Evolutionary conservation across 2,797 vertebrate genomes (phyloP).

Genomic region (Lepus oiostolus): DNA sequence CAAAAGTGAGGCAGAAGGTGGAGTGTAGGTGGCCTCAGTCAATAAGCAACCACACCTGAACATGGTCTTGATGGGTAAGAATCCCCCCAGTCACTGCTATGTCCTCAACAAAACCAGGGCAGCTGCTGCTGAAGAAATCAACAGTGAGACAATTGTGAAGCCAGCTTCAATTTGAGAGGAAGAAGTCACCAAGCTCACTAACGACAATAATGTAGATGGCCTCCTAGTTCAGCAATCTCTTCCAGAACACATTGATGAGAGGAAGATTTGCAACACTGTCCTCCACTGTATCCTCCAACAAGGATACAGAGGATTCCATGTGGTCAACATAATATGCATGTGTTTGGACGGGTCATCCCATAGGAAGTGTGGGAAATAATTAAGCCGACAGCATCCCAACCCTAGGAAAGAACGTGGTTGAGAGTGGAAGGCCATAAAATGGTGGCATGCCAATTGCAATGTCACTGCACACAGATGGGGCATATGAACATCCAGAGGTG

Average conservation of each 20-base stretch:
- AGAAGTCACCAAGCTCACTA: too few relatives aligned
- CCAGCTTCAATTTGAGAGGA: too few relatives aligned
- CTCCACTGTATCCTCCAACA: constrained; percentile 89
- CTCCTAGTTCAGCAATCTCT: neutral
- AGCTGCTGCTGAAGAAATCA: too few relatives aligned
- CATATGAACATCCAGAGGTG: constrained; percentile 94
- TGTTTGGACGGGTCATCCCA: constrained; percentile 97
- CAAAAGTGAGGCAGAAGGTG: too few relatives aligned
- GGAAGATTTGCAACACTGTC: constrained; percentile 95
- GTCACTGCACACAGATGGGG: constrained; percentile 96
- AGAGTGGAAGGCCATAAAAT: constrained; percentile 97
- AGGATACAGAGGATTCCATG: constrained; percentile 99
- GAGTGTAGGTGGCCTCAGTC: too few relatives aligned
- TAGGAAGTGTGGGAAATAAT: constrained; percentile 99
- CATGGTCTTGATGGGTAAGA: too few relatives aligned
- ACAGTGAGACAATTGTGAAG: too few relatives aligned
- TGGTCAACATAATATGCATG: constrained; percentile 97
- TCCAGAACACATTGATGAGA: constrained; percentile 96
- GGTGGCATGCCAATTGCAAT: constrained; percentile 99
- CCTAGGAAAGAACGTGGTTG: constrained; percentile 96
- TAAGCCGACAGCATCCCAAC: constrained; percentile 97
- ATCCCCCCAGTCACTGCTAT: too few relatives aligned
- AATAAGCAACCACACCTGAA: too few relatives aligned
- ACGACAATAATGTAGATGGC: too few relatives aligned
- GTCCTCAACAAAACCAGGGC: too few relatives aligned